Evolutionary conservation across 1,140 invertebrate species (phyloP).

Genomic region (Philopotamus ludificatus): DNA sequence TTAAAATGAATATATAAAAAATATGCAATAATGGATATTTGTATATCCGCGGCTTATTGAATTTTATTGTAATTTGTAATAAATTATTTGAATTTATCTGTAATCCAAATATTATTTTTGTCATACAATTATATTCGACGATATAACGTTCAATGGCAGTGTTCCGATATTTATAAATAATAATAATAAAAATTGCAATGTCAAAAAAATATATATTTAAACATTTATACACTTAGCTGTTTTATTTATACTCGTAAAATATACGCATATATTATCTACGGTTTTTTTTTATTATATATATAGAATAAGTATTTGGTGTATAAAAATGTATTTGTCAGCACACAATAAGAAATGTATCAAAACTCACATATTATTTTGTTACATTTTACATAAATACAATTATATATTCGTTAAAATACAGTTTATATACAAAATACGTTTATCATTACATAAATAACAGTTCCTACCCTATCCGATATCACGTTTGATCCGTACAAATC

Average conservation of each 20-base stretch:
- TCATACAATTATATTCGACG: not conserved
- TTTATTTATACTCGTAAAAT: not conserved
- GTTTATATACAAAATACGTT: slow-evolving; percentile 4
- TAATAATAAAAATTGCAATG: not conserved
- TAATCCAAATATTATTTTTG: too few relatives aligned
- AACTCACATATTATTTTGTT: slow-evolving; percentile 8
- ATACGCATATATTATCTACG: not conserved
- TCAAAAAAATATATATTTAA: not conserved
- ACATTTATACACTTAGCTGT: not conserved
- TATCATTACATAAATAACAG: not conserved
- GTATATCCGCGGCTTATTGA: too few relatives aligned
- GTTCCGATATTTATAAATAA: not conserved
- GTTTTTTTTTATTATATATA: not conserved
- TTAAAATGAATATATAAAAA: too few relatives aligned
- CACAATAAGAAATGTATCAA: slow-evolving; percentile 1
- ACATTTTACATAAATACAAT: not conserved
- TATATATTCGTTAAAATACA: slow-evolving; percentile 1
- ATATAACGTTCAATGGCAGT: too few relatives aligned
- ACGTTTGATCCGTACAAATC: too few relatives aligned
- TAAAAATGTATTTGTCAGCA: not conserved
- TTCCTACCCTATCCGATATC: too few relatives aligned
- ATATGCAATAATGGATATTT: too few relatives aligned
- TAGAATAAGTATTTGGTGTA: not conserved
- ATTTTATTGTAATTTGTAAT: too few relatives aligned
- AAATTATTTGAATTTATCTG: too few relatives aligned